Percentiles rank a stretch among this genome's conserved stretches.
Evolutionary conservation across 2,888 invertebrate species (phyloP).

Genomic region (Eugnorisma glareosa): DNA sequence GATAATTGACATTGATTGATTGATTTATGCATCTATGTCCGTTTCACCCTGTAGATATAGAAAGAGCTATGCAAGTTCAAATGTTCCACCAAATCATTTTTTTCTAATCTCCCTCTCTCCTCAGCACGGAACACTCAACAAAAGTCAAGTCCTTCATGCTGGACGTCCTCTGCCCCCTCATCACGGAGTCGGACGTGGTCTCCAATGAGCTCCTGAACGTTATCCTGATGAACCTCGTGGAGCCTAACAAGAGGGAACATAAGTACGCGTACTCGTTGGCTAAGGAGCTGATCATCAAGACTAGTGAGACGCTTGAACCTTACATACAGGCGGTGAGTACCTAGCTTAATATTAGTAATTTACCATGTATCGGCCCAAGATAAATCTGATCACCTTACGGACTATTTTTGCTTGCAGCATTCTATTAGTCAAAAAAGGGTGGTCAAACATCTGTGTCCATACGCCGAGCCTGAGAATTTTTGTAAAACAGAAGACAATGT

Average conservation of each 20-base stretch:
- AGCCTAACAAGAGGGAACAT: constrained; percentile 97
- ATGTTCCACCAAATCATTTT: background rate
- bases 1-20: too few species aligned
- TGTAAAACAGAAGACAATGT: too few species aligned
- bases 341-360: background rate
- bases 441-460: too few species aligned
- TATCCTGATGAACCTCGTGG: constrained; percentile 97
- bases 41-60: too few species aligned
- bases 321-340: constrained; percentile 97
- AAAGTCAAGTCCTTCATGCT: constrained; percentile 99
- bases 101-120: constrained; percentile 14
- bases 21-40: too few species aligned
- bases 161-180: constrained; percentile 98
- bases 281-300: constrained; percentile 97
- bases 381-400: too few species aligned
- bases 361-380: too few species aligned
- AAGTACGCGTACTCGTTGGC: constrained; percentile 97
- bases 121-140: constrained; percentile 97
- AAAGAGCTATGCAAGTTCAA: background rate
- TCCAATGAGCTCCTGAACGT: constrained; percentile 98
- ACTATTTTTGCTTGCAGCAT: too few species aligned
- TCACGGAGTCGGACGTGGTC: constrained; percentile 98
- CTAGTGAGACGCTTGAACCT: constrained; percentile 97
- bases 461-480: too few species aligned
- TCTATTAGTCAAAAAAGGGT: too few species aligned